Percentiles rank a stretch among this genome's conserved stretches.
These are phyloP conservation scores for Sorex fumeus DNA, from an alignment of 2,113 vertebrate species.

Conservation along the genomic window DNA sequence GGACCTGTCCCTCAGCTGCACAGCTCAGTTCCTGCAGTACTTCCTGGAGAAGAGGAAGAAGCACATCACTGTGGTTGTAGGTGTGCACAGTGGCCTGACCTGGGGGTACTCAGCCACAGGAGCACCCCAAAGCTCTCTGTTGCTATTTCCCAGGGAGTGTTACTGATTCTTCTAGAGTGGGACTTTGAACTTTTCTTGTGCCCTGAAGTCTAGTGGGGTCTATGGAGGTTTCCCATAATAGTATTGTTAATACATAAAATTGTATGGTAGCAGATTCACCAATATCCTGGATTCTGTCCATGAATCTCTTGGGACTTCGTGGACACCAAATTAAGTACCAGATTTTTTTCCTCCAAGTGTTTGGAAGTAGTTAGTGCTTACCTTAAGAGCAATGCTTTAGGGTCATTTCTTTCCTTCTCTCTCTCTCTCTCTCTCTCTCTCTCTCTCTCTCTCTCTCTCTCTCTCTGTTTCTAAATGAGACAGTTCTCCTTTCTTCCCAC, in stretches of 20 bases:
- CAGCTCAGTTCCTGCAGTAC: slow-evolving; percentile 92
- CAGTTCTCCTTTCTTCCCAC: neutral
- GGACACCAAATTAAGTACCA: neutral
- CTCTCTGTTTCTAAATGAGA: neutral
- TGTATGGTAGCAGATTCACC: neutral
- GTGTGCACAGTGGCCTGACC: slow-evolving; percentile 85
- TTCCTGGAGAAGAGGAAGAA: slow-evolving; percentile 91
- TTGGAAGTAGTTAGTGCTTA: neutral
- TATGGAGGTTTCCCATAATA: neutral
- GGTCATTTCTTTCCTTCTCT: neutral
- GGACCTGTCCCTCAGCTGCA: slow-evolving; percentile 95
- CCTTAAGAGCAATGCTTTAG: neutral
- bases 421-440: too few species aligned
- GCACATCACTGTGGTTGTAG: slow-evolving; percentile 92
- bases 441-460: too few species aligned
- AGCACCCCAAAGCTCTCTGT: neutral
- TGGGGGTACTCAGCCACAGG: accelerated
- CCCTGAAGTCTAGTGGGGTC: neutral
- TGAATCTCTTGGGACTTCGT: neutral
- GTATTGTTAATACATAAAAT: neutral
- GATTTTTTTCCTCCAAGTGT: neutral
- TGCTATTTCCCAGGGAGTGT: neutral
- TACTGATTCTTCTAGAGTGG: neutral
- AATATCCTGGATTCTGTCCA: neutral
- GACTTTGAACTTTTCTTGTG: neutral